Evolutionary conservation across 2,797 vertebrate genomes (phyloP).

Genomic region (Distichodus sexfasciatus): DNA sequence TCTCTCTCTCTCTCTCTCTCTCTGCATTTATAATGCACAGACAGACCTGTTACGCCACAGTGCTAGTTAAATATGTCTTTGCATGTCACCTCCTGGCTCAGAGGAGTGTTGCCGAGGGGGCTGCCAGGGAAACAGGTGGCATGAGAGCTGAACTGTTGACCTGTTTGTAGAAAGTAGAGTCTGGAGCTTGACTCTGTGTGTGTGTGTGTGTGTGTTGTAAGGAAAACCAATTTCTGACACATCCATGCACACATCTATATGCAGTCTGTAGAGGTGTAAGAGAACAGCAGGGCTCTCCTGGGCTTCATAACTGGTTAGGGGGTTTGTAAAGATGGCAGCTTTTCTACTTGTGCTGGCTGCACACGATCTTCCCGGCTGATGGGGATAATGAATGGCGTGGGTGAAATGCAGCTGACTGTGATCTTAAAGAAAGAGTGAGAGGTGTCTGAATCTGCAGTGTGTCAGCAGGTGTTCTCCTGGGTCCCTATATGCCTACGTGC

Average conservation of each 20-base stretch:
- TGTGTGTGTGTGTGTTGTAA: background rate
- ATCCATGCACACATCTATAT: background rate
- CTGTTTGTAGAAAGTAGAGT: constrained; percentile 7
- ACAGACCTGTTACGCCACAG: background rate
- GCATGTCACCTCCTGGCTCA: constrained; percentile 11
- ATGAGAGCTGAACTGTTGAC: constrained; percentile 18
- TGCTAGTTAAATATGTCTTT: constrained; percentile 8
- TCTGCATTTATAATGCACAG: constrained; percentile 3
- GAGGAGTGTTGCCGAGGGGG: background rate
- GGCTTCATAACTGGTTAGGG: background rate
- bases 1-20: no score
- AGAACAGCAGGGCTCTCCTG: background rate
- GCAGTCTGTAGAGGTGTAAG: background rate
- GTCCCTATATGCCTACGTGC: constrained; percentile 23
- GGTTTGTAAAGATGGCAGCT: constrained; percentile 1
- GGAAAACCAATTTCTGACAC: no score
- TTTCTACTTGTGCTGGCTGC: constrained; percentile 8
- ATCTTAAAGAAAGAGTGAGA: constrained; percentile 11
- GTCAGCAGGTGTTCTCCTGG: constrained; percentile 29
- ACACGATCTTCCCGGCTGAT: constrained; percentile 34
- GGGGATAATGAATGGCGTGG: constrained; percentile 66
- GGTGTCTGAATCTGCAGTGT: constrained; percentile 25
- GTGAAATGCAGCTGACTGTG: constrained; percentile 38
- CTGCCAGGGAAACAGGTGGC: constrained; percentile 28
- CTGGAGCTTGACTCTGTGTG: background rate